phyloP scores from a whole-genome alignment of 1,140 invertebrate species.

The Diploscapter pachys region DNA sequence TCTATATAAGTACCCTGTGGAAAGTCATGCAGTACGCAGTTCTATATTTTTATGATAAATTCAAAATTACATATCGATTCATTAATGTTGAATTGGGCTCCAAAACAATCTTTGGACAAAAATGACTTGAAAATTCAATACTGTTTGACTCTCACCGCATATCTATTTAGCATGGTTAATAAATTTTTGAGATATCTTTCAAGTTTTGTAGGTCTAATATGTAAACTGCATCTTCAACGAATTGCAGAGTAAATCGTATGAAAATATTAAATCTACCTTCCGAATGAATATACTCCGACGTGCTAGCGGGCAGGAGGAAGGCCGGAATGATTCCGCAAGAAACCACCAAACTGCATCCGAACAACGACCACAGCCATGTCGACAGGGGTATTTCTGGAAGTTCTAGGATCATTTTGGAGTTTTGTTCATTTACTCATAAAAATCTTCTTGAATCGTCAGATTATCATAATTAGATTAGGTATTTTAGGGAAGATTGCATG shows the following conservation, averaged over 20 bases:
- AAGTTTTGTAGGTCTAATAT: too few relatives aligned
- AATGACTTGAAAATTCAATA: too few relatives aligned
- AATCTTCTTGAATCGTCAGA: not conserved
- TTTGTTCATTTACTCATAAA: not conserved
- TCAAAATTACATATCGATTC: not conserved
- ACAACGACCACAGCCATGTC: constrained; percentile 28
- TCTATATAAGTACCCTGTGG: not conserved
- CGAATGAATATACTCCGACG: constrained; percentile 10
- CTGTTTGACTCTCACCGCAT: too few relatives aligned
- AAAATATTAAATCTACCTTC: constrained; percentile 2
- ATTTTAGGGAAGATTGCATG: not conserved
- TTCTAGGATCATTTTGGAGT: not conserved
- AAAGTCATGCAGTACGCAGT: not conserved
- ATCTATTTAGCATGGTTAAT: too few relatives aligned
- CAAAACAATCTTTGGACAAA: not conserved
- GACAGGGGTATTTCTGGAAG: not conserved
- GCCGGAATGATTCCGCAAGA: constrained; percentile 32
- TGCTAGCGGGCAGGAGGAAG: constrained; percentile 26
- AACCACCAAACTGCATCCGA: constrained; percentile 23
- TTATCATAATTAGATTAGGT: not conserved
- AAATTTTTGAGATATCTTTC: too few relatives aligned
- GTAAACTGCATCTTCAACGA: too few relatives aligned
- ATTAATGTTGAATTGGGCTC: not conserved
- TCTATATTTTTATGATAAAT: not conserved
- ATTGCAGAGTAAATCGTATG: not conserved